Conservation (phyloP, 2,113 vertebrate species). For the Petroica traversi region DNA sequence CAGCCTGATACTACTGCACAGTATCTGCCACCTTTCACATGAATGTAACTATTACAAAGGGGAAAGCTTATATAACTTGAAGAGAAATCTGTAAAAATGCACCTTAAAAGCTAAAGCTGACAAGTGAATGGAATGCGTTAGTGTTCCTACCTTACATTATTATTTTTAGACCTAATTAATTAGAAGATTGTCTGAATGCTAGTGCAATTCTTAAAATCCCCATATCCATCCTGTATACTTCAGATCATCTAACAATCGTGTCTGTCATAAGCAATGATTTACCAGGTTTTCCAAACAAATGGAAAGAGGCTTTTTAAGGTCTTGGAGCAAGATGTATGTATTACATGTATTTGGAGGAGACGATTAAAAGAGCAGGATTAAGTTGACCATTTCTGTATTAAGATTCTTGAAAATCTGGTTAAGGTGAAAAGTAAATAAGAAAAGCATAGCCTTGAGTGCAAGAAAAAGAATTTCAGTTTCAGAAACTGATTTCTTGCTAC, state of each 20-base stretch:
- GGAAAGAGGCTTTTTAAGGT: background rate
- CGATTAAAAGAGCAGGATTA: background rate
- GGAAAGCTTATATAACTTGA: background rate
- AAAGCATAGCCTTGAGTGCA: background rate
- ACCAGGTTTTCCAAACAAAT: background rate
- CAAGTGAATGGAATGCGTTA: background rate
- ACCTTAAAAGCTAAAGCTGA: background rate
- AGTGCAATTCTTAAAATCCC: background rate
- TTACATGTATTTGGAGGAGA: background rate
- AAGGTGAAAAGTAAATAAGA: background rate
- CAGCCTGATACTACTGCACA: background rate
- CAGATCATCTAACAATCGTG: rapidly evolving
- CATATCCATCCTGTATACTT: background rate
- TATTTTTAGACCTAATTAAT: background rate
- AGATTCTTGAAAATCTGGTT: background rate
- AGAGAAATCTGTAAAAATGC: background rate
- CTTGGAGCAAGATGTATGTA: too few relatives aligned
- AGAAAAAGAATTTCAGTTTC: background rate
- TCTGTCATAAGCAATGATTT: background rate
- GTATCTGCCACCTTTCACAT: background rate
- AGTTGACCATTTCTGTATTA: background rate
- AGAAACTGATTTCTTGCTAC: background rate
- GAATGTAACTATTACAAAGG: background rate
- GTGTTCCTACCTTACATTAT: background rate
- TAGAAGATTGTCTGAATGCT: background rate